Conservation (phyloP, 2,888 invertebrate genomes). For the Zaprionus obscuricornis region DNA sequence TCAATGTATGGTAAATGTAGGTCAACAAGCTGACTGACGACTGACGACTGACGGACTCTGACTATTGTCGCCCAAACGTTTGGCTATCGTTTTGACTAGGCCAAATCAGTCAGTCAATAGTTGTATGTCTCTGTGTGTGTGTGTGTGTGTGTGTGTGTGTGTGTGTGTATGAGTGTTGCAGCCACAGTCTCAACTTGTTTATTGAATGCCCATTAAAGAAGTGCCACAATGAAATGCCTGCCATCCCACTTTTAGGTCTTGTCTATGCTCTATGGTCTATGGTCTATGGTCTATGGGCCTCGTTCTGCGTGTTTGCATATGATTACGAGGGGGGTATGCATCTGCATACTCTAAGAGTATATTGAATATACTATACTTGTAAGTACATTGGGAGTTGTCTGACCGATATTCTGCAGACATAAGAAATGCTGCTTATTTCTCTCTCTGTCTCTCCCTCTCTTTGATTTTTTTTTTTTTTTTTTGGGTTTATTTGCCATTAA, state of each 20-base stretch:
- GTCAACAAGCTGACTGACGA: slow-evolving; percentile 14
- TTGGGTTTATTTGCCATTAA: slow-evolving; percentile 65
- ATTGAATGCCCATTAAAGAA: slow-evolving; percentile 71
- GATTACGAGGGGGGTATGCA: slow-evolving; percentile 41
- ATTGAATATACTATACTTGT: too few relatives aligned
- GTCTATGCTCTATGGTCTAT: slow-evolving; percentile 8
- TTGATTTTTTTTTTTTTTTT: slow-evolving; percentile 26
- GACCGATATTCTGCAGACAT: slow-evolving; percentile 64
- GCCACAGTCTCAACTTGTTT: too few relatives aligned
- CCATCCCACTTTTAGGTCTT: slow-evolving; percentile 28
- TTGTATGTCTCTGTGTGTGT: slow-evolving; percentile 15
- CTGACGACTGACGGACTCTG: slow-evolving; percentile 17
- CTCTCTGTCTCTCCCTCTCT: background rate
- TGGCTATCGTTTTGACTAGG: slow-evolving; percentile 51
- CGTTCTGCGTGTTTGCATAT: slow-evolving; percentile 44
- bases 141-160: too few relatives aligned
- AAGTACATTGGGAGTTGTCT: slow-evolving; percentile 37
- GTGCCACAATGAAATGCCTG: slow-evolving; percentile 41
- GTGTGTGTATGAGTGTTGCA: too few relatives aligned
- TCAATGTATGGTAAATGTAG: too few relatives aligned
- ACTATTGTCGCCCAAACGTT: slow-evolving; percentile 53
- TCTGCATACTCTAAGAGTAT: too few relatives aligned
- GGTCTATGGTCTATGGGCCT: slow-evolving; percentile 27
- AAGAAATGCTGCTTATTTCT: slow-evolving; percentile 37
- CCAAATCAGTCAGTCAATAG: slow-evolving; percentile 60